These are phyloP conservation scores for Apocrypta bakeri DNA, from an alignment of 1,140 invertebrate genomes.

Conservation along the genomic window DNA sequence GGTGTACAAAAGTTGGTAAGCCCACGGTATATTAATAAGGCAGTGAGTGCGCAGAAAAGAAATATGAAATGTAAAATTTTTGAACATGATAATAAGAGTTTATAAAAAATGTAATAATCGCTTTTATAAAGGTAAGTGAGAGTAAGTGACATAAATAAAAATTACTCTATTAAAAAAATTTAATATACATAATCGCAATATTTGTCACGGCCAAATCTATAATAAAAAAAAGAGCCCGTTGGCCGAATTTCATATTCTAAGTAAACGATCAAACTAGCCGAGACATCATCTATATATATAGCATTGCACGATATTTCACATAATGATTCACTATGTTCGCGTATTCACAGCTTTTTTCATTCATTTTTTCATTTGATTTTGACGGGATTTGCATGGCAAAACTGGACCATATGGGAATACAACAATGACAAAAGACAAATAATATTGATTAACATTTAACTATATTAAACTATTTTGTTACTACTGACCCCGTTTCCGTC, in stretches of 20 bases:
- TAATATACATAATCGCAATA: slow-evolving; percentile 3
- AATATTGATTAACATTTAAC: slow-evolving; percentile 25
- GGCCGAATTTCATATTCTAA: slow-evolving; percentile 1
- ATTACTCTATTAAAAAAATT: slow-evolving; percentile 34
- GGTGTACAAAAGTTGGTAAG: neutral
- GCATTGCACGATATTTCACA: slow-evolving; percentile 44
- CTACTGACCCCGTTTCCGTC: slow-evolving; percentile 30
- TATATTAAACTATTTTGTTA: slow-evolving; percentile 17
- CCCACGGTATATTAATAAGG: slow-evolving; percentile 26
- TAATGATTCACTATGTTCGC: slow-evolving; percentile 35
- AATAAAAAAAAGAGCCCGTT: slow-evolving; percentile 16
- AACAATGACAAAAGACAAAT: slow-evolving; percentile 32
- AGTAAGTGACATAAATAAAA: slow-evolving; percentile 26
- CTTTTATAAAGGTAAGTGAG: neutral
- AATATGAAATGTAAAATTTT: slow-evolving; percentile 42
- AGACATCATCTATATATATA: neutral
- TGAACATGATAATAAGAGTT: slow-evolving; percentile 10
- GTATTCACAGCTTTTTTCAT: slow-evolving; percentile 12
- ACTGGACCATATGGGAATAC: slow-evolving; percentile 40
- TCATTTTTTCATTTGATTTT: slow-evolving; percentile 12
- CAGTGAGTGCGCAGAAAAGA: slow-evolving; percentile 16
- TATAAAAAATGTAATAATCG: slow-evolving; percentile 27
- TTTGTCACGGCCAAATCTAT: neutral
- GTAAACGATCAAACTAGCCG: neutral
- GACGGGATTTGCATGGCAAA: slow-evolving; percentile 44